A percentile compares a stretch with the other conserved stretches of the same genome.
Conservation (phyloP, 2,113 vertebrate genomes). For the Pedionomus torquatus region DNA sequence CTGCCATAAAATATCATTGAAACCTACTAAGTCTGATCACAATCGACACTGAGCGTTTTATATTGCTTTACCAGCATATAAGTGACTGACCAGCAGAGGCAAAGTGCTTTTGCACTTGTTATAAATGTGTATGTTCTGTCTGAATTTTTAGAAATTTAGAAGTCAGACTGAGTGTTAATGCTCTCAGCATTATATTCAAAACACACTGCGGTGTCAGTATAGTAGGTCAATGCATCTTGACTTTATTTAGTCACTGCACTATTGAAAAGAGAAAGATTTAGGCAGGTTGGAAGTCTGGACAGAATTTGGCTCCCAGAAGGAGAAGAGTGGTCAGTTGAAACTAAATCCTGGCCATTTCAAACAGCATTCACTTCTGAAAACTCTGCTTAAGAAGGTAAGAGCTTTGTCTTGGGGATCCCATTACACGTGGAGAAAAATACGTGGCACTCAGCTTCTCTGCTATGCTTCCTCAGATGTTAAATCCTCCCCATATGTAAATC, state of each 20-base stretch:
- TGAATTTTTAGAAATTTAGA: neutral
- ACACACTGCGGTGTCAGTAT: fast-evolving
- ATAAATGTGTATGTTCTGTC: neutral
- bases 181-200: neutral
- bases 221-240: neutral
- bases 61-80: neutral
- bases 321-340: neutral
- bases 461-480: neutral
- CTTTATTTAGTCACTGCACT: neutral
- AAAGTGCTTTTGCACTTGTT: neutral
- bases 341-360: neutral
- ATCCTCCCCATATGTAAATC: neutral
- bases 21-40: neutral
- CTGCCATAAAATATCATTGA: neutral
- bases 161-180: neutral
- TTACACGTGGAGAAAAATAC: neutral
- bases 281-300: neutral
- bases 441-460: neutral
- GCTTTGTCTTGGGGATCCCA: neutral
- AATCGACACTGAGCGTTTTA: neutral
- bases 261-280: neutral
- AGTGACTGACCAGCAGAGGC: neutral
- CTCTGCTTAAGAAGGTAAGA: neutral
- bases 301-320: neutral
- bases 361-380: neutral